Evolutionary conservation across 2,113 vertebrate species (phyloP).

Genomic region (Pseudorhombus dupliciocellatus): DNA sequence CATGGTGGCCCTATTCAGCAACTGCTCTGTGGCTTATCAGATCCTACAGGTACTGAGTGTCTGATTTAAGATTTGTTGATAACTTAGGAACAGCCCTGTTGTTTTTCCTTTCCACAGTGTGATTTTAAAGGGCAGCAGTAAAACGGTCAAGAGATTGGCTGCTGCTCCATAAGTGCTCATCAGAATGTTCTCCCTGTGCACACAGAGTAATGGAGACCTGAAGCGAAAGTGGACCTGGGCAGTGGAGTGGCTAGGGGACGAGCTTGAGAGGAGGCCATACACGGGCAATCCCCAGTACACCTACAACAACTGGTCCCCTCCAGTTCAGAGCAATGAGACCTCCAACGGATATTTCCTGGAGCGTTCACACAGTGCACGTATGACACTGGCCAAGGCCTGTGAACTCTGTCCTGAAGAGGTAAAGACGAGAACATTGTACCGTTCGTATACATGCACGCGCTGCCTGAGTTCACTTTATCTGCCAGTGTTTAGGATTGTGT

Average conservation of each 20-base stretch:
- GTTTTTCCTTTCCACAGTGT: neutral
- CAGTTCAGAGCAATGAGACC: conserved; percentile 98
- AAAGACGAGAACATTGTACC: conserved; percentile 50
- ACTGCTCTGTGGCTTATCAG: conserved; percentile 98
- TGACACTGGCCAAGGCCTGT: conserved; percentile 99
- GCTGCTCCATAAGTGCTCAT: neutral
- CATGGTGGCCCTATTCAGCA: conserved; percentile 99
- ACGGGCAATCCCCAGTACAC: conserved; percentile 98
- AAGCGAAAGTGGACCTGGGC: conserved; percentile 99
- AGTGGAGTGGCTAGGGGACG: conserved; percentile 98
- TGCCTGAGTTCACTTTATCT: conserved; percentile 12
- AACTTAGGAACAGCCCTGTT: too few species aligned
- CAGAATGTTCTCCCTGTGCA: conserved; percentile 1
- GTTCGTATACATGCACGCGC: neutral
- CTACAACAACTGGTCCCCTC: conserved; percentile 99
- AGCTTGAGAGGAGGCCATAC: conserved; percentile 96
- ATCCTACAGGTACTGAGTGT: conserved; percentile 89
- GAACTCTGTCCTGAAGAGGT: conserved; percentile 99
- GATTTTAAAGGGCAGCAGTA: neutral
- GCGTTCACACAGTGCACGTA: conserved; percentile 97
- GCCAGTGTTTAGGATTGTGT: conserved; percentile 15
- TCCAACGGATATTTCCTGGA: conserved; percentile 99
- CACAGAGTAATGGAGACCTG: conserved; percentile 96
- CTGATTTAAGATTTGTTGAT: neutral
- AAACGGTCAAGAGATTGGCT: neutral